Evolutionary conservation across 2,888 invertebrate species (phyloP).

Genomic region (Spisula solida): DNA sequence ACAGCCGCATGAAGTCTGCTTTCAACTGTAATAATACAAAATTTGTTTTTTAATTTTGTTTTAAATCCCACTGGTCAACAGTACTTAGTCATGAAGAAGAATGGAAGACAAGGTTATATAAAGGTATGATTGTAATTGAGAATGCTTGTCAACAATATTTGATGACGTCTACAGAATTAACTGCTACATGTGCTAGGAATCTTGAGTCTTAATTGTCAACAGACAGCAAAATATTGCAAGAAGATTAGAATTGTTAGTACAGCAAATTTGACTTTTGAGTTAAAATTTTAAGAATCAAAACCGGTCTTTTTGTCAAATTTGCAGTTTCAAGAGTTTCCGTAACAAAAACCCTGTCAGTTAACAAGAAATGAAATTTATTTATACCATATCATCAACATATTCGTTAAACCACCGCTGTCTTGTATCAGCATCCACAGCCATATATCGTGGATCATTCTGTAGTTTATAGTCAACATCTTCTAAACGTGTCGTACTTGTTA

Average conservation of each 20-base stretch:
- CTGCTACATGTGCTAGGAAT: too few relatives aligned
- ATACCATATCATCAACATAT: conserved; percentile 64
- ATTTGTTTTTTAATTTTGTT: not conserved
- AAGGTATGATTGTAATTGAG: too few relatives aligned
- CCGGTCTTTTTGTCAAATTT: too few relatives aligned
- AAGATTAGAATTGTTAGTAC: too few relatives aligned
- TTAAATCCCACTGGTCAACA: too few relatives aligned
- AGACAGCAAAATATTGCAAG: too few relatives aligned
- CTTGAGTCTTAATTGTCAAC: too few relatives aligned
- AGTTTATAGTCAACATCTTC: conserved; percentile 53
- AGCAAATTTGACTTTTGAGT: too few relatives aligned
- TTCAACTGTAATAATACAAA: conserved; percentile 54
- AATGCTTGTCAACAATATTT: too few relatives aligned
- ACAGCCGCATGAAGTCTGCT: conserved; percentile 56
- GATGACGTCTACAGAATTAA: too few relatives aligned
- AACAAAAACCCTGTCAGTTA: not conserved
- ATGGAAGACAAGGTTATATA: not conserved
- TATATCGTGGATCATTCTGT: conserved; percentile 56
- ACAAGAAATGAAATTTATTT: not conserved
- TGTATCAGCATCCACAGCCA: conserved; percentile 50
- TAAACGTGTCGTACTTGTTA: conserved; percentile 52
- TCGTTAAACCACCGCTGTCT: conserved; percentile 66
- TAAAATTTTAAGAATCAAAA: too few relatives aligned
- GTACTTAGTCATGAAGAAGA: not conserved
- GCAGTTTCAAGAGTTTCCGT: too few relatives aligned